Evolutionary conservation across 1,140 invertebrate species (phyloP).

Genomic region (Brachionus angularis): DNA sequence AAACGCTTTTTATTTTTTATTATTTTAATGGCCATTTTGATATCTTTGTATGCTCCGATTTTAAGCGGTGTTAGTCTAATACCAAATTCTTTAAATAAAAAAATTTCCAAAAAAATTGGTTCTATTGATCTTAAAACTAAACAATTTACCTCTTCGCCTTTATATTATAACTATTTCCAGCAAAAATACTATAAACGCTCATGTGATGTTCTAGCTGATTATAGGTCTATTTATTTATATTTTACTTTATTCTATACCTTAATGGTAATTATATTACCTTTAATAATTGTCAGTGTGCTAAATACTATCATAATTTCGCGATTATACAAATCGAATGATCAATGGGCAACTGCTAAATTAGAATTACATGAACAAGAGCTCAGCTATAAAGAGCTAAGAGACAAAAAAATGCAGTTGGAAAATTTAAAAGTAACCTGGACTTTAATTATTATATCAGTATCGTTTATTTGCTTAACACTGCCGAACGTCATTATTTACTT

Average conservation of each 20-base stretch:
- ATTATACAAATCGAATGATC: constrained; percentile 26
- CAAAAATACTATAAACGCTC: constrained; percentile 1
- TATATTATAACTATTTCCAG: constrained; percentile 14
- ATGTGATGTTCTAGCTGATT: constrained; percentile 17
- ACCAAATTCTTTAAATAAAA: background rate
- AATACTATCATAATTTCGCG: constrained; percentile 37
- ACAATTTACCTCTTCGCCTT: background rate
- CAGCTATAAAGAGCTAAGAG: constrained; percentile 26
- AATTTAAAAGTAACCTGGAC: constrained; percentile 42
- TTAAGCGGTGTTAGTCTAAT: background rate
- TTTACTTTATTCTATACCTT: constrained; percentile 28
- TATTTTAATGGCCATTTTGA: background rate
- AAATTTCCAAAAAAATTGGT: background rate
- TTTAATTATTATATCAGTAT: constrained; percentile 26
- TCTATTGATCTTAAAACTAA: too few species aligned
- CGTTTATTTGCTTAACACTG: constrained; percentile 25
- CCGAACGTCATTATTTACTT: constrained; percentile 37
- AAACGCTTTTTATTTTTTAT: constrained; percentile 18
- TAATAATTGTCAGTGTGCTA: constrained; percentile 30
- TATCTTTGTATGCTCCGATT: constrained; percentile 24
- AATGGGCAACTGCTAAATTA: constrained; percentile 29
- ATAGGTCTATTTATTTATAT: constrained; percentile 17
- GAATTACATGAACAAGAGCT: constrained; percentile 36
- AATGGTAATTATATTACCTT: constrained; percentile 25
- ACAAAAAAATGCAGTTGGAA: constrained; percentile 41